Evolutionary conservation across 2,113 vertebrate genomes (phyloP).

Genomic region (Perca flavescens): DNA sequence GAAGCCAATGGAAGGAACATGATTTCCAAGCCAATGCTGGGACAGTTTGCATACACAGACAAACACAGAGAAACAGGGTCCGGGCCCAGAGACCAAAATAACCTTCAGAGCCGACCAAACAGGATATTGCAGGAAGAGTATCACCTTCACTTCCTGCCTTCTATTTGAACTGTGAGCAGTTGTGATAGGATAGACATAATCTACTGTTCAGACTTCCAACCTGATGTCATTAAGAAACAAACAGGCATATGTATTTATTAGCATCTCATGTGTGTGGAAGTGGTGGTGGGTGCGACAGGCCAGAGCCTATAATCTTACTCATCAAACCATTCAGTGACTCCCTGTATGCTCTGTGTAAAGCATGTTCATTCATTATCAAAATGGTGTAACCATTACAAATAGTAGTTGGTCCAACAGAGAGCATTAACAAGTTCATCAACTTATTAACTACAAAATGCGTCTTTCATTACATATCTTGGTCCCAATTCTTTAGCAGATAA

Average conservation of each 20-base stretch:
- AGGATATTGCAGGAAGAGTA: conserved; percentile 20
- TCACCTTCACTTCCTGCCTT: conserved; percentile 37
- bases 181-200: neutral
- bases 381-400: neutral
- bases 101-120: conserved; percentile 9
- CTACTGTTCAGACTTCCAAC: neutral
- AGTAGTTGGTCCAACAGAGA: neutral
- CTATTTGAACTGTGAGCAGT: conserved; percentile 4
- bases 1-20: conserved; percentile 42
- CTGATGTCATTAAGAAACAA: neutral
- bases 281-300: conserved; percentile 2
- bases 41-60: conserved; percentile 14
- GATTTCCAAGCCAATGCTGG: conserved; percentile 43
- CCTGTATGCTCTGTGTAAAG: neutral
- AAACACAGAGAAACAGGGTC: conserved; percentile 29
- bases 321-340: conserved; percentile 10
- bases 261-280: neutral
- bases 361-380: neutral
- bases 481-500: neutral
- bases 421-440: neutral
- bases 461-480: neutral
- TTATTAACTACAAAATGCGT: neutral
- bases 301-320: neutral
- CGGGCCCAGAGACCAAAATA: conserved; percentile 26
- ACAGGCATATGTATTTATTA: neutral